phyloP scores from a whole-genome alignment of 1,140 invertebrate species.

The Vollenhovia emeryi region DNA sequence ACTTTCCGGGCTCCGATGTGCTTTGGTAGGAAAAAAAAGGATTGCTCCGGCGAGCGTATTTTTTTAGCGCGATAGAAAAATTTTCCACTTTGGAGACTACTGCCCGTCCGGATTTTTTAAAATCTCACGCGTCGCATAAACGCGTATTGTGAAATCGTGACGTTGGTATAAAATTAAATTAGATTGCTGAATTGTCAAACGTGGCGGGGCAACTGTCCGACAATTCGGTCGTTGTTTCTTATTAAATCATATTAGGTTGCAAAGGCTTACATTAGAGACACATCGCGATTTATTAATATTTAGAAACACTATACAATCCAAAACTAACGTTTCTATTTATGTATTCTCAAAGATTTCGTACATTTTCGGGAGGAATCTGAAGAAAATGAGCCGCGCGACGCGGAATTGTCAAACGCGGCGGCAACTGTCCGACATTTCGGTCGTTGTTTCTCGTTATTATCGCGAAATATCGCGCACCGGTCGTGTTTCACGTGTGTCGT shows the following conservation, averaged over 20 bases:
- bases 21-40: constrained; percentile 23
- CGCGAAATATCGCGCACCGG: background rate
- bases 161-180: background rate
- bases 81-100: background rate
- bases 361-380: background rate
- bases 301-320: background rate
- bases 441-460: constrained; percentile 27
- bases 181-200: too few species aligned
- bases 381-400: background rate
- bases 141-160: background rate
- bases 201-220: too few species aligned
- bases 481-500: background rate
- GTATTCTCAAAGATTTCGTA: background rate
- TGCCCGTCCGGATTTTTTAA: background rate
- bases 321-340: background rate
- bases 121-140: background rate
- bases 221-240: too few species aligned
- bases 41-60: background rate
- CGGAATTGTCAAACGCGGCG: background rate
- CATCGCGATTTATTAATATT: background rate
- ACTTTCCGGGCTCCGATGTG: constrained; percentile 45
- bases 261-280: background rate
- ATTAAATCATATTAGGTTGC: background rate
- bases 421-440: background rate
- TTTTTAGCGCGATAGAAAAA: background rate